Evolutionary conservation across 2,888 invertebrate genomes (phyloP), one percentile per base, ranked within the genome.

Genomic region (Acholoe squamosa): DNA sequence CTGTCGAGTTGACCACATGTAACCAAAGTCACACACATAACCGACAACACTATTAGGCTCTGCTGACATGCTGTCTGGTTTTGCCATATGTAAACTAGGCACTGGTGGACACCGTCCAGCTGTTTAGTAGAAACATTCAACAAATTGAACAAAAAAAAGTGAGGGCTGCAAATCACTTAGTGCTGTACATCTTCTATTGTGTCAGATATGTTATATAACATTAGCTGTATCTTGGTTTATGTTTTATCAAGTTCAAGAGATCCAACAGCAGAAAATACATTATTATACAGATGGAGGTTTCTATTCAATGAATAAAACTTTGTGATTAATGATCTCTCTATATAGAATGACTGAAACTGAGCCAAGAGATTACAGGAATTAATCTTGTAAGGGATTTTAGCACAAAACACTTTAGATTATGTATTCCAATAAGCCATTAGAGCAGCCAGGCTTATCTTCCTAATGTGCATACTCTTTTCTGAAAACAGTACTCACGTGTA

Each of bases 61-160:
- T 61, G 61, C 61, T 19, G 61, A 61, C n/a, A 61, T 19, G 61
- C 61, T 14, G 14, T 61, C 61, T n/a, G 61, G 61, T 61, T 19
- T 61, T n/a, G 61, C 61, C 61, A 61, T 61, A n/a, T 61, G n/a
- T n/a, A 61, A n/a, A n/a, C 22, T 61, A 19, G 61, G 61, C 61
- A 61, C 61, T 61, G 61, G n/a, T 19, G 61, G 61, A n/a, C 61
- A 61, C 5, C 61, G 61, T 61, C 61, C 61, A n/a, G 61, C 61
- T 61, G 61, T 19, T 12, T n/a, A 61, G 19, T 19, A 14, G 22
- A 61, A n/a, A 3, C 22, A 61, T 61, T 14, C 10, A 19, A 54
- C 19, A 14, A 54, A 14, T 54, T 61, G 19, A n/a, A 14, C 12
- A 19, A 19, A 61, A n/a, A n/a, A n/a, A 3, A n/a, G n/a, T 61